Evolutionary conservation across 2,888 invertebrate species (phyloP).

Genomic region (Drosophila recens): DNA sequence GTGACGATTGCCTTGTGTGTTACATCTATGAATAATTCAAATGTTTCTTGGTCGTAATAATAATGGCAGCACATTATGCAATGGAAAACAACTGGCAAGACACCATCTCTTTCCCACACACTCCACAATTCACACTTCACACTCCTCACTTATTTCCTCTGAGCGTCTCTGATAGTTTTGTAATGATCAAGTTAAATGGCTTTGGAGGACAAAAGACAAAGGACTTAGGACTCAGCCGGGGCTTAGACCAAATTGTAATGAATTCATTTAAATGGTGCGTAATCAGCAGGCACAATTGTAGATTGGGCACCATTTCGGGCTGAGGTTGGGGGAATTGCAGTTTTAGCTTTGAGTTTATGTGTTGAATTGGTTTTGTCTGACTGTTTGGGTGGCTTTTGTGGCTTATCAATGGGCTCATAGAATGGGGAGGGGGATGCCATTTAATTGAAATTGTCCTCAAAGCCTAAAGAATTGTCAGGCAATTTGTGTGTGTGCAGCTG

Average conservation of each 20-base stretch:
- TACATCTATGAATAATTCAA: conserved; percentile 73
- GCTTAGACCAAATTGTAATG: conserved; percentile 70
- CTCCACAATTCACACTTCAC: neutral
- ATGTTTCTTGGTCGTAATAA: conserved; percentile 58
- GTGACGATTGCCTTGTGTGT: conserved; percentile 61
- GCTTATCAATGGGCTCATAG: conserved; percentile 32
- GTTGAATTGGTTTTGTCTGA: conserved; percentile 24
- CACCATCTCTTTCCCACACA: neutral
- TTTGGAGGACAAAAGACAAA: conserved; percentile 57
- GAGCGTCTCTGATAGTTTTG: conserved; percentile 69
- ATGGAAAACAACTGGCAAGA: conserved; percentile 50
- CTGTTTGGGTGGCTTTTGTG: conserved; percentile 39
- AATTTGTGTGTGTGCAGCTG: conserved; percentile 32
- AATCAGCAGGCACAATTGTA: conserved; percentile 60
- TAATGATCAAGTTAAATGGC: conserved; percentile 77
- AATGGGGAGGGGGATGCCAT: conserved; percentile 8
- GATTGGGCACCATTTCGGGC: conserved; percentile 2
- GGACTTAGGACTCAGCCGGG: conserved; percentile 33
- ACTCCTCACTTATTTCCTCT: neutral
- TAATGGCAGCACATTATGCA: conserved; percentile 65
- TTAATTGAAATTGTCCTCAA: conserved; percentile 58
- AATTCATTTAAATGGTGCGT: conserved; percentile 78
- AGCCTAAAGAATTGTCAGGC: conserved; percentile 59
- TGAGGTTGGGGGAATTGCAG: conserved; percentile 31
- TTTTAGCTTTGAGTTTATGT: conserved; percentile 21